phyloP scores from a whole-genome alignment of 1,140 invertebrate genomes.

The Pachypsylla venusta region DNA sequence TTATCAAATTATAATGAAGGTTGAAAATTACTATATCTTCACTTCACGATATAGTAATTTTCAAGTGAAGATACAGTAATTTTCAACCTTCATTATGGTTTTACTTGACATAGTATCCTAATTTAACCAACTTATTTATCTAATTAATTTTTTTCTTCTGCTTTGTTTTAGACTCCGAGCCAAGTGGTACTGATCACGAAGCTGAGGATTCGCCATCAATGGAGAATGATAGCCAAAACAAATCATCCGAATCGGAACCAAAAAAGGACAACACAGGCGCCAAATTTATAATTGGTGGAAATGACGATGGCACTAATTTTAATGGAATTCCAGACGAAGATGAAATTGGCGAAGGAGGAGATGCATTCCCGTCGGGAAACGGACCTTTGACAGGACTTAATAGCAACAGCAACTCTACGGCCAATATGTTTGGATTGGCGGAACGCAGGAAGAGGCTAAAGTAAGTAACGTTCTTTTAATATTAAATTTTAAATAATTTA shows the following conservation, averaged over 20 bases:
- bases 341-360: conserved; percentile 31
- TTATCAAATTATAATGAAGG: no score
- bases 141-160: no score
- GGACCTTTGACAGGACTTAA: conserved; percentile 18
- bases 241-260: conserved; percentile 2
- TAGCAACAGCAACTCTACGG: conserved; percentile 25
- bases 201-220: not conserved
- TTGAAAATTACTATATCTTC: no score
- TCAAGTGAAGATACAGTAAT: no score
- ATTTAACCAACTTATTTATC: no score
- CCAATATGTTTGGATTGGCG: conserved; percentile 32
- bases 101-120: no score
- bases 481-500: conserved; percentile 10
- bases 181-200: not conserved
- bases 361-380: conserved; percentile 32
- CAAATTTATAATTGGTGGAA: conserved; percentile 36
- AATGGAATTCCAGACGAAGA: conserved; percentile 25
- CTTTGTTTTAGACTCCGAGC: not conserved
- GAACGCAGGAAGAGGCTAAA: conserved; percentile 37
- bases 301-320: conserved; percentile 20
- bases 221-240: not conserved
- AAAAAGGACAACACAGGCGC: conserved; percentile 24
- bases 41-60: no score
- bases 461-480: conserved; percentile 27
- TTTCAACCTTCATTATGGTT: no score